These are phyloP conservation scores for Tadarida brasiliensis DNA, from an alignment of 2,797 vertebrate genomes.

Conservation along the genomic window DNA sequence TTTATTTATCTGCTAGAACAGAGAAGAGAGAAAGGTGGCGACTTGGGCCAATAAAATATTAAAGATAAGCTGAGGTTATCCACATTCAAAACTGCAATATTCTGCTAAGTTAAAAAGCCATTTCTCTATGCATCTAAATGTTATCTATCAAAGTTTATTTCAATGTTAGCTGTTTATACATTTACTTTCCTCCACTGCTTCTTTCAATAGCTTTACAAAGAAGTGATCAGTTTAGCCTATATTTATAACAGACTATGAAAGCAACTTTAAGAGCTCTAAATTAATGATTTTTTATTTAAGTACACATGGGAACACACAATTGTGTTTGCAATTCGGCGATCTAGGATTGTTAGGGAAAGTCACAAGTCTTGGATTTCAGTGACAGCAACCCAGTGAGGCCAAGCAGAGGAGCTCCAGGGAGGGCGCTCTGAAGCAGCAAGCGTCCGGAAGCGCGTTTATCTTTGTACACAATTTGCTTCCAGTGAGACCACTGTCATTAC, in stretches of 20 bases:
- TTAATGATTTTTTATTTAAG: background rate
- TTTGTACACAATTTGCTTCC: background rate
- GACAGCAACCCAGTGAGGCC: background rate
- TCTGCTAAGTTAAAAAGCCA: constrained; percentile 58
- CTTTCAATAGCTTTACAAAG: background rate
- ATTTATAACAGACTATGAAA: constrained; percentile 30
- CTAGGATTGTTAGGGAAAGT: background rate
- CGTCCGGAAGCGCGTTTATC: background rate
- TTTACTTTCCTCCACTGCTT: constrained; percentile 46
- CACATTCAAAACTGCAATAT: constrained; percentile 3
- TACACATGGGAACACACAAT: background rate
- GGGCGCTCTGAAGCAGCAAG: background rate
- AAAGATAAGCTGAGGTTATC: constrained; percentile 44
- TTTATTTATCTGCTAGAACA: constrained; percentile 56
- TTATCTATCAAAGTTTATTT: background rate
- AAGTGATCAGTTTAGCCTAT: background rate
- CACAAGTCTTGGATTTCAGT: background rate
- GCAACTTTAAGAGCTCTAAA: constrained; percentile 37
- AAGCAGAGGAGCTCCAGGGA: background rate
- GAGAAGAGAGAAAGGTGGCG: constrained; percentile 59
- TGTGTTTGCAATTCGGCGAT: background rate
- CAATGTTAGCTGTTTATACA: background rate
- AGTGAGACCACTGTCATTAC: background rate
- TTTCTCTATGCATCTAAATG: constrained; percentile 18
- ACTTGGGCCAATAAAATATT: constrained; percentile 67